Percentiles rank a stretch among this genome's conserved stretches.
phyloP scores from a whole-genome alignment of 23 tunicate species.

The Ciona savignyi region DNA sequence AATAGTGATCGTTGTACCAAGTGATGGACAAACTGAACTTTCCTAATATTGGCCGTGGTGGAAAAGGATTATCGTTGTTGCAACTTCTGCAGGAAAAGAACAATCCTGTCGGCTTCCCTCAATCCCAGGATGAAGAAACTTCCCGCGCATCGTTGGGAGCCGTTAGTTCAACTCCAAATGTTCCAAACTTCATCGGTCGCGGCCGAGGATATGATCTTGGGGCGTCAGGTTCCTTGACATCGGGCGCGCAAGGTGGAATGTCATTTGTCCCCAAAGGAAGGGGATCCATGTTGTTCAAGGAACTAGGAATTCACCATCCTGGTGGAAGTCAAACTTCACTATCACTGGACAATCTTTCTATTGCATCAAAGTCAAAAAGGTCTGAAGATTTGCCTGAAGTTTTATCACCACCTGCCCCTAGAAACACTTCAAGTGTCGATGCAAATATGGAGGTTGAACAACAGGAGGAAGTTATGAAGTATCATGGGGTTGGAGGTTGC shows the following conservation, averaged over 20 bases:
- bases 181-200: neutral
- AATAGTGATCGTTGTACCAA: too few species aligned
- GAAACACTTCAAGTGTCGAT: neutral
- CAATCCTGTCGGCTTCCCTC: neutral
- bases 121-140: too few species aligned
- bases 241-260: neutral
- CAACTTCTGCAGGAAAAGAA: neutral
- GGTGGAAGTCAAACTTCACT: too few species aligned
- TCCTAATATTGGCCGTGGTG: neutral
- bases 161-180: neutral
- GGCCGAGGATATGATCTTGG: neutral
- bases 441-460: neutral
- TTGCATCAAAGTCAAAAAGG: neutral
- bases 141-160: too few species aligned
- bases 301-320: neutral
- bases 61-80: neutral
- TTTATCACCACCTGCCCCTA: neutral
- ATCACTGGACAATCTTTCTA: neutral
- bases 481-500: constrained; percentile 50
- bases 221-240: neutral
- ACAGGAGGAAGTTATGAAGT: constrained; percentile 21
- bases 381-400: neutral
- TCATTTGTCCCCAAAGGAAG: neutral
- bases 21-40: too few species aligned
- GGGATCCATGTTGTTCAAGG: neutral